Evolutionary conservation across 2,888 invertebrate species (phyloP), one percentile per base, ranked within the genome.

Genomic region (Neoascia interrupta): DNA sequence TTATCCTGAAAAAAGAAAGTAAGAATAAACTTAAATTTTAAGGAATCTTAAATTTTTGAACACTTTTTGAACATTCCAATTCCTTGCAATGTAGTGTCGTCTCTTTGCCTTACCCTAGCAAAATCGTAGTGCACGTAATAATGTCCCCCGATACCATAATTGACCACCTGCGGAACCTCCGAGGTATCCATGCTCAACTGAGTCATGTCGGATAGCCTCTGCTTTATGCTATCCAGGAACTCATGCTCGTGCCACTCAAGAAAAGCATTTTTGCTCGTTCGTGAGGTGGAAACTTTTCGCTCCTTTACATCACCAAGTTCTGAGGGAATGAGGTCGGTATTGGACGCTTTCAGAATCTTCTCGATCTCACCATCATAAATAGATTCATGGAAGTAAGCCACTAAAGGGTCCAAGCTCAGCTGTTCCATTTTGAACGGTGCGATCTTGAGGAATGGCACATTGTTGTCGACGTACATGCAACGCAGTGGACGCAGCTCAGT

Each of bases 131-230:
- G 92, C 64, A 86, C 86, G 18, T 91, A 92, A 84, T 92, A 93
- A 83, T 93, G 92, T 1, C 93, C 93, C 10, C 92, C 93, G 31
- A 93, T 89, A 13, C 93, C 93, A 86, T 93, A 93, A 83, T 93
- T 93, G 23, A 91, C 92, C 21, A 93, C 90, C 87, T 93, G 93
- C 39, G 92, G 86, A 34, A 91, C 90, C 85, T 93, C 93, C 0
- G 92, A 91, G 1, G 91, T 91, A 0, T 86, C 86, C 87, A 91
- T 88, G 19, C 90, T 89, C 36, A 93, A 84, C 1, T 91, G 91
- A 2, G 92, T 91, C 39, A 92, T 83, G 56, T 89, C 87, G 60
- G 86, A 86, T 60, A 92, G 87, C 66, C 91, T 85, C 19, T 83
- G 82, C 81, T 89, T 90, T 26, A 92, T 85, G 26, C 83, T 43